Conservation (phyloP, 2,888 invertebrate species). For the Clepsis dumicolana region DNA sequence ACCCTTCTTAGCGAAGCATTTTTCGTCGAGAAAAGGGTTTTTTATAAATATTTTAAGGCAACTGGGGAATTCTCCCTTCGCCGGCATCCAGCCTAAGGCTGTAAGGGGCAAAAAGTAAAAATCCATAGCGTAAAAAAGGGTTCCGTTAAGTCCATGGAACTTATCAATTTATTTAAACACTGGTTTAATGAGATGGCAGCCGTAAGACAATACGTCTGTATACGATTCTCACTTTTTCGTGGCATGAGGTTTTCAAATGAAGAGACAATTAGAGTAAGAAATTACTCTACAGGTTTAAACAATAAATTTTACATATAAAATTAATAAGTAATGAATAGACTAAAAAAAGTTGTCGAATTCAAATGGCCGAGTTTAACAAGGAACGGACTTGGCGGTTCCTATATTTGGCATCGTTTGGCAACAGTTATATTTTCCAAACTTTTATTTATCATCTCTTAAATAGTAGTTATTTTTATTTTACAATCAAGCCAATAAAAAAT, state of each 20-base stretch:
- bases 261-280: too few relatives aligned
- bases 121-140: constrained; percentile 34
- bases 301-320: too few relatives aligned
- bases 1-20: constrained; percentile 46
- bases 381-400: not conserved
- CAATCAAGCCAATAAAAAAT: not conserved
- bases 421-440: not conserved
- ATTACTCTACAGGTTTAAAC: too few relatives aligned
- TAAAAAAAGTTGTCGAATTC: too few relatives aligned
- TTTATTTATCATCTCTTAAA: too few relatives aligned
- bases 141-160: constrained; percentile 11
- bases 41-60: constrained; percentile 58
- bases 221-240: too few relatives aligned
- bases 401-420: not conserved
- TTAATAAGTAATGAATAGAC: too few relatives aligned
- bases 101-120: constrained; percentile 38
- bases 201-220: not conserved
- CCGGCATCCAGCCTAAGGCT: constrained; percentile 11
- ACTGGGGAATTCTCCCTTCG: constrained; percentile 52
- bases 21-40: constrained; percentile 50
- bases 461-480: not conserved
- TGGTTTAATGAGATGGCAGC: not conserved
- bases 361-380: too few relatives aligned
- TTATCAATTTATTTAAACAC: constrained; percentile 12
- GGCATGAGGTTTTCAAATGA: too few relatives aligned